Evolutionary conservation across 30 jellyfish, hydroid and myxozoan genomes (phyloP), one percentile per base, ranked within the genome.

Genomic region (Mastigias papua): DNA sequence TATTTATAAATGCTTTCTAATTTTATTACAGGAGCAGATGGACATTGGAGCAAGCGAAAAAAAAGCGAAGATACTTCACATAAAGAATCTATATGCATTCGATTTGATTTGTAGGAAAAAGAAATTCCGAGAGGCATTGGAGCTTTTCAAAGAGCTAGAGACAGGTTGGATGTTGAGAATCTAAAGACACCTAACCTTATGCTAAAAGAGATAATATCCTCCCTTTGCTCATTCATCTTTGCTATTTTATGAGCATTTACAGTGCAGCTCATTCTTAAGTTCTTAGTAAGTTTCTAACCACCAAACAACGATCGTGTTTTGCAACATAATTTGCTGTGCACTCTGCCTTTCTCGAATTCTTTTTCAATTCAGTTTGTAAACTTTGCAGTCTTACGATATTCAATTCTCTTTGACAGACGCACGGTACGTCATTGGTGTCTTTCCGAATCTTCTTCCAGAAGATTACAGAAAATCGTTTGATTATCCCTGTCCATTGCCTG

Each of bases 391-490:
- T n/a, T n/a, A n/a, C n/a, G n/a, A n/a, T 42, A 42, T 15, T 42
- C 13, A 4, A 15, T 42, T 8, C 54, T 42, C 13, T 42, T 42
- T 42, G 31, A 31, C 86, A 76, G 98, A 86, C 22, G 96, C 98
- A 21, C 49, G 92, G 9, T 88, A 61, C 61, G 98, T 93, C 72
- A 93, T 93, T 84, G 98, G 98, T 35, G 86, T 93, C 1, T 93
- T 62, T 86, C 98, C 98, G 1, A 87, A 93, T 75, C 76, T 93
- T 42, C 81, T 93, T 22, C 98, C 98, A 19, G 97, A 93, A 34
- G 94, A 72, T 17, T 93, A 65, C 80, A 96, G 97, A 21, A 93
- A 93, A 72, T 84, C 73, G 29, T 35, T 93, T 25, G 88, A 76
- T 19, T 93, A 93, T 63, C 98, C 98, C 17, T 74, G 90, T 42